Conservation (phyloP, 23 tunicate species). For the Botrylloides violaceus region DNA sequence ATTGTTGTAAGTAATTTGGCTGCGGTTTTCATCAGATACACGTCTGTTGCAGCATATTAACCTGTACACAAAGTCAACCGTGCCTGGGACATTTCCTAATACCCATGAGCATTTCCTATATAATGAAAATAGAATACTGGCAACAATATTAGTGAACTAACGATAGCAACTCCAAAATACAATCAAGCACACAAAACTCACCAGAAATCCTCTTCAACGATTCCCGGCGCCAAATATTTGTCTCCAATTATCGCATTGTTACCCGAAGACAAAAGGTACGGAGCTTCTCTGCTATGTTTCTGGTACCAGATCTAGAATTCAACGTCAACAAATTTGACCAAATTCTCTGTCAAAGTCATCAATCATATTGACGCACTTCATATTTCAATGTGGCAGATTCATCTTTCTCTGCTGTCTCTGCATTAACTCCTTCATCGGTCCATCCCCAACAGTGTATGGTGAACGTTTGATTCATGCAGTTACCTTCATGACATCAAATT, state of each 20-base stretch:
- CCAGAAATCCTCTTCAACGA: slow-evolving; percentile 42
- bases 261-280: slow-evolving; percentile 45
- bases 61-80: not conserved
- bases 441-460: slow-evolving; percentile 41
- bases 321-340: not conserved
- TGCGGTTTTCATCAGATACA: too few species aligned
- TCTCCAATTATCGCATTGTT: slow-evolving; percentile 34
- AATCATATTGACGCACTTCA: slow-evolving; percentile 47
- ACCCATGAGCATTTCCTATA: too few species aligned
- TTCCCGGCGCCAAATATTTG: slow-evolving; percentile 59
- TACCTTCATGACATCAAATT: slow-evolving; percentile 21
- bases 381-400: slow-evolving; percentile 23
- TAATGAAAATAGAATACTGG: too few species aligned
- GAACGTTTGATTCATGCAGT: slow-evolving; percentile 49
- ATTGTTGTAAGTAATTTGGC: too few species aligned
- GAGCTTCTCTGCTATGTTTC: not conserved
- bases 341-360: not conserved
- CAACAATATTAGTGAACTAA: too few species aligned
- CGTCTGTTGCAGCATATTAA: too few species aligned
- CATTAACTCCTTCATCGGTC: slow-evolving; percentile 91
- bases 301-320: slow-evolving; percentile 32
- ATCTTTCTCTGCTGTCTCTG: slow-evolving; percentile 9
- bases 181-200: not conserved
- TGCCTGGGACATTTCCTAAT: not conserved
- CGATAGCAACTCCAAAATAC: too few species aligned